Base-by-base conservation (phyloP, 2,888 invertebrate genomes). In the Thymelicus acteon region DNA sequence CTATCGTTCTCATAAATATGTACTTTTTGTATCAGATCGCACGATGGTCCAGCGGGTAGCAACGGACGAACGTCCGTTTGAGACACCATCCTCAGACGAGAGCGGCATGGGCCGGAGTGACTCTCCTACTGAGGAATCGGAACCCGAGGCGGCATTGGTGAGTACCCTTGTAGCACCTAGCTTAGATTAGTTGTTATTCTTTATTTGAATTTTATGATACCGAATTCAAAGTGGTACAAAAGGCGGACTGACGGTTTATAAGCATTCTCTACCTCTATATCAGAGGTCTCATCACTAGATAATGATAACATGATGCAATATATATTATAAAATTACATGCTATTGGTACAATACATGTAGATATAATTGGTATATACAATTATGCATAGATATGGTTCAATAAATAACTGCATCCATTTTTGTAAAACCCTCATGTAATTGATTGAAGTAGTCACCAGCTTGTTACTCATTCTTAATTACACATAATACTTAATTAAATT, bases 81-180 rank as follows among this genome's bases (percentile, higher is more conserved):
- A 92, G 85, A 88, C 91, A 74, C 91, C 90, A 37, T 93, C 93
- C 1, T 91, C 93, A 0, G 93, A 94, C 74, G 94, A 93, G 77
- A 92, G 93, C 75, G 91, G 91, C 0, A 79, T 91, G 67, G 92
- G 92, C 4, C 80, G 89, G 52, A 89, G 89, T 68, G 92, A 92
- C 77, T 87, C 92, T 0, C 90, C 93, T 40, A 90, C 89, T 67
- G 91, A 91, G 19, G 87, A 89, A 15, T 86, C 86, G 0, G 91
- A 93, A 74, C 92, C 92, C 0, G 91, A 91, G 76, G 92, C 93
- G 13, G 92, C 93, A 67, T 84, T 94, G 84, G 94, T 94, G 79
- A 85, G 75, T 67, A 44, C 13, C 37, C 24, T 15, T 6, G 8
- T 10, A 40, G 10, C 7, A 40, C 40, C 40, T 31, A 31, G 31